Conservation (phyloP, 2,113 vertebrate species). For the Paralichthys olivaceus region DNA sequence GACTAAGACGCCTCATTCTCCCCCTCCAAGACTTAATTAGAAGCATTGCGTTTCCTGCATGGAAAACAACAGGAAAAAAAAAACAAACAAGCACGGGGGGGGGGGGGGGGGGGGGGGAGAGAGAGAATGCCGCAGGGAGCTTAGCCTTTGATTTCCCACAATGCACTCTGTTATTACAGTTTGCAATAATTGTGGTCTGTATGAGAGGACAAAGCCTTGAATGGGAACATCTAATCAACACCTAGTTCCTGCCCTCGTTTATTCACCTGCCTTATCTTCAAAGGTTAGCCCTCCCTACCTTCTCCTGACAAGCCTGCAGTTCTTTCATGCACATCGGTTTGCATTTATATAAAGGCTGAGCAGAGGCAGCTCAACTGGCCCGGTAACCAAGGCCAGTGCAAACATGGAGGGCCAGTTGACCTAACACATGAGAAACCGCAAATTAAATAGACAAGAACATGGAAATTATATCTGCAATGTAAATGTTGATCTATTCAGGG, state of each 20-base stretch:
- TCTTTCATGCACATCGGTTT: slow-evolving; percentile 24
- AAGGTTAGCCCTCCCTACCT: slow-evolving; percentile 26
- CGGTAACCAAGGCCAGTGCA: slow-evolving; percentile 3
- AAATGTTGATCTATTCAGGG: background rate
- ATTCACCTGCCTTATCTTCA: slow-evolving; percentile 38
- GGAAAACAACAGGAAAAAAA: slow-evolving; percentile 48
- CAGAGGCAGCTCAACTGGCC: slow-evolving; percentile 25
- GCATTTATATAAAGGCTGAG: slow-evolving; percentile 12
- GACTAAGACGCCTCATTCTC: slow-evolving; percentile 39
- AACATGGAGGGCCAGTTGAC: background rate
- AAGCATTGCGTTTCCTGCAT: slow-evolving; percentile 56
- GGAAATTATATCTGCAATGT: background rate
- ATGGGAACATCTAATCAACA: slow-evolving; percentile 53
- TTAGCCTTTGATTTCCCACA: slow-evolving; percentile 56
- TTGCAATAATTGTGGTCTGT: slow-evolving; percentile 45
- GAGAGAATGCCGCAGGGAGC: slow-evolving; percentile 54
- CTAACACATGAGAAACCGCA: slow-evolving; percentile 5
- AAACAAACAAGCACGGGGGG: slow-evolving; percentile 46
- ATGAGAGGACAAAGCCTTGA: slow-evolving; percentile 34
- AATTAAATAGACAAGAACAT: background rate
- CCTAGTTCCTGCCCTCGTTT: slow-evolving; percentile 23
- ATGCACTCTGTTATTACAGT: slow-evolving; percentile 56
- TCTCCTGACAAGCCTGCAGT: background rate
- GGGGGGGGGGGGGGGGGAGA: slow-evolving; percentile 1
- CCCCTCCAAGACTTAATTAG: slow-evolving; percentile 73